A percentile compares a stretch with the other conserved stretches of the same genome.
phyloP scores from a whole-genome alignment of 1,140 invertebrate species.

The Leptinotarsa defecta region DNA sequence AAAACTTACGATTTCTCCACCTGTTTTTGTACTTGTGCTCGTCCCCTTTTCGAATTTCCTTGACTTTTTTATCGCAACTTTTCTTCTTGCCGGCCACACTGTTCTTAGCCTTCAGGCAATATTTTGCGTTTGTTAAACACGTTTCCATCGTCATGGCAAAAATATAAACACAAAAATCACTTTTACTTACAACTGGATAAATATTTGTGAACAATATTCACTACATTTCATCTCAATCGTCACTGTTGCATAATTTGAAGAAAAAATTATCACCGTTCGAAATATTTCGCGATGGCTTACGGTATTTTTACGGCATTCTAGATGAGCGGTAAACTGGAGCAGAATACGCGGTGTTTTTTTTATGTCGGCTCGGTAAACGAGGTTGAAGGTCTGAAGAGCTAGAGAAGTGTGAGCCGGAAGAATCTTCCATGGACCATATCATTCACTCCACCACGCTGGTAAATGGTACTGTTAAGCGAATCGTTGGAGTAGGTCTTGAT shows the following conservation, averaged over 20 bases:
- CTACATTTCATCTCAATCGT: background rate
- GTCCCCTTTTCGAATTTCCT: constrained; percentile 24
- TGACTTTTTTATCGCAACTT: constrained; percentile 26
- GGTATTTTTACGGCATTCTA: constrained; percentile 31
- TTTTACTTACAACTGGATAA: constrained; percentile 23
- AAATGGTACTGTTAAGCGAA: constrained; percentile 32
- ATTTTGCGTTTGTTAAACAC: constrained; percentile 31
- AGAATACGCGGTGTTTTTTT: constrained; percentile 32
- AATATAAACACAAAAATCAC: constrained; percentile 18
- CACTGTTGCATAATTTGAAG: background rate
- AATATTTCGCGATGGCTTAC: constrained; percentile 23
- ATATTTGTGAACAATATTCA: constrained; percentile 11
- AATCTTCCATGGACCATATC: constrained; percentile 41
- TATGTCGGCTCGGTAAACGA: constrained; percentile 23
- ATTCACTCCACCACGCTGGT: constrained; percentile 34
- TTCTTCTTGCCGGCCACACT: constrained; percentile 31
- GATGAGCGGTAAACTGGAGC: constrained; percentile 38
- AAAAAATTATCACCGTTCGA: background rate
- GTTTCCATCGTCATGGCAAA: constrained; percentile 12
- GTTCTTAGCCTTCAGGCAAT: constrained; percentile 29
- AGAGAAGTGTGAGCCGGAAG: constrained; percentile 43
- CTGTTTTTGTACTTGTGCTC: constrained; percentile 31
- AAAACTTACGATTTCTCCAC: constrained; percentile 39
- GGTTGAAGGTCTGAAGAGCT: constrained; percentile 38
- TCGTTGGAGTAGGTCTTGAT: background rate